These are phyloP conservation scores for Cepphus grylle DNA, from an alignment of 2,113 vertebrate species.

Conservation along the genomic window DNA sequence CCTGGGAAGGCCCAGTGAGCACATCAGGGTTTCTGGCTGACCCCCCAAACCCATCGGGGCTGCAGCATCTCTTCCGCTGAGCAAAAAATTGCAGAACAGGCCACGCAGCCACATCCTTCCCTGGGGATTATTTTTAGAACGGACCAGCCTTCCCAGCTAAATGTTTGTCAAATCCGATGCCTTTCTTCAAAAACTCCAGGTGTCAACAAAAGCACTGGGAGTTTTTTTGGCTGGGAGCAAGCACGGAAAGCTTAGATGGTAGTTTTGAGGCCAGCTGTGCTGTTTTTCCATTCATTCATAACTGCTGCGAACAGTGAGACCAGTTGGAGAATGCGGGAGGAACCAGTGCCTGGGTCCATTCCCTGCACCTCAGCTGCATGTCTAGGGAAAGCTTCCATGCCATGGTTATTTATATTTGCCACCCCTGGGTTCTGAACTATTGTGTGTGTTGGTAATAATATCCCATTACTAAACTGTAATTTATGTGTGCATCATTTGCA, in stretches of 20 bases:
- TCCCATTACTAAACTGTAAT: slow-evolving; percentile 61
- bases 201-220: neutral
- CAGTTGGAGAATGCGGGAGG: neutral
- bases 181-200: slow-evolving; percentile 1
- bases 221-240: slow-evolving; percentile 24
- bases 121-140: neutral
- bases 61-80: neutral
- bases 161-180: neutral
- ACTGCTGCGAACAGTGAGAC: neutral
- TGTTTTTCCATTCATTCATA: neutral
- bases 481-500: slow-evolving; percentile 69
- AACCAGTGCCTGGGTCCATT: neutral
- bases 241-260: neutral
- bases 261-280: slow-evolving; percentile 39
- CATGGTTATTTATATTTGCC: slow-evolving; percentile 8
- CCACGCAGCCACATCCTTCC: neutral
- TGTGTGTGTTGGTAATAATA: slow-evolving; percentile 44
- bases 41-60: neutral
- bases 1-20: neutral
- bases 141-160: neutral
- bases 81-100: neutral
- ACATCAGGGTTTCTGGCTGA: neutral
- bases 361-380: neutral
- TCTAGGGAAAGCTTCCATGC: neutral
- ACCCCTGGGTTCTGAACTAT: slow-evolving; percentile 38